phyloP scores from a whole-genome alignment of 2,113 vertebrate species.

The Pteronura brasiliensis region DNA sequence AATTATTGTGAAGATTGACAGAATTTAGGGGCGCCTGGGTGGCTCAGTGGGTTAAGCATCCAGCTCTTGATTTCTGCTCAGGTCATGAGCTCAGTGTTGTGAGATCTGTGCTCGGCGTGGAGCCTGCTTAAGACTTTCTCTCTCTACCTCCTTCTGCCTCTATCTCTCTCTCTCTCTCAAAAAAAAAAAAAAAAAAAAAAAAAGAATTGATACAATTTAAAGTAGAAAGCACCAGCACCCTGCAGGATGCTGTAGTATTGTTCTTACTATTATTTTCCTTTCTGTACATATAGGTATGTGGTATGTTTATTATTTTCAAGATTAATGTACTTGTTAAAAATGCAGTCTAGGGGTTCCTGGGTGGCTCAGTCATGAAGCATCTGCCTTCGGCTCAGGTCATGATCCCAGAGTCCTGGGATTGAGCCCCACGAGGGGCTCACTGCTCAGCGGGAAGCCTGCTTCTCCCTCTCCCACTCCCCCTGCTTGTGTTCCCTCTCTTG shows the following conservation, averaged over 20 bases:
- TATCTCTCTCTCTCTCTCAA: too few relatives aligned
- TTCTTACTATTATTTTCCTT: background rate
- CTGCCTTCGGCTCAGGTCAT: too few relatives aligned
- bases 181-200: too few relatives aligned
- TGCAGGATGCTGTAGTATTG: background rate
- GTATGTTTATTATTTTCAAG: slow-evolving; percentile 13
- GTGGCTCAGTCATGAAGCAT: too few relatives aligned
- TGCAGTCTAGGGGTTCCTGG: background rate
- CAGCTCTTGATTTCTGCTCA: background rate
- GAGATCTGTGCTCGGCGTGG: background rate
- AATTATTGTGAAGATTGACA: background rate
- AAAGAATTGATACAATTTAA: slow-evolving; percentile 19
- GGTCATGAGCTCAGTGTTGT: background rate
- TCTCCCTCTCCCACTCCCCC: too few relatives aligned
- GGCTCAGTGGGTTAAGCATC: background rate
- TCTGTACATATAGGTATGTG: background rate
- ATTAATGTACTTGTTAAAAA: background rate
- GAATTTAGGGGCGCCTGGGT: background rate
- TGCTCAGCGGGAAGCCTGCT: too few relatives aligned
- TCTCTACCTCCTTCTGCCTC: background rate
- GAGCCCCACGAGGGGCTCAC: too few relatives aligned
- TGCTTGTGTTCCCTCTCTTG: too few relatives aligned
- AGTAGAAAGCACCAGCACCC: background rate
- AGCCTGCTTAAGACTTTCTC: background rate
- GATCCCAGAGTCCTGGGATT: too few relatives aligned